A percentile compares a stretch with the other conserved stretches of the same genome.
Evolutionary conservation across 2,797 vertebrate genomes (phyloP).

Genomic region (Antennarius maculatus): DNA sequence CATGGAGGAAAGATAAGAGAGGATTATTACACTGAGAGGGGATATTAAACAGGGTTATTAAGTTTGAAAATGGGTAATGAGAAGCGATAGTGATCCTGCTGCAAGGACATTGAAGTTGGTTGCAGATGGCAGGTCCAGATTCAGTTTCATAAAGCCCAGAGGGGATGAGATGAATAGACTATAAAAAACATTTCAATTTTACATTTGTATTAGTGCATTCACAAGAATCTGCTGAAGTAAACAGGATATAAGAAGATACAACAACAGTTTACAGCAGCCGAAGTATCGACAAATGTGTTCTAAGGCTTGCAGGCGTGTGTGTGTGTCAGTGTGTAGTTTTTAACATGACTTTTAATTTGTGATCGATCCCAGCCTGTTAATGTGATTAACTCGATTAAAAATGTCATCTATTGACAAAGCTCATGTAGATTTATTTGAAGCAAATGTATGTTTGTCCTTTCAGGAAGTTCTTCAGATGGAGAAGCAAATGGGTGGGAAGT

Average conservation of each 20-base stretch:
- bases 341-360: too few species aligned
- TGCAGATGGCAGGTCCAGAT: conserved; percentile 45
- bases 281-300: conserved; percentile 7
- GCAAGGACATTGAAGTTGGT: conserved; percentile 49
- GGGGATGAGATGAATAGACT: conserved; percentile 23
- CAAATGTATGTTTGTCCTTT: conserved; percentile 25
- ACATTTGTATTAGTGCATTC: conserved; percentile 13
- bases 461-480: conserved; percentile 97
- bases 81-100: conserved; percentile 65
- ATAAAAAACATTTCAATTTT: conserved; percentile 30
- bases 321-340: too few species aligned
- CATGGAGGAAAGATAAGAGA: conserved; percentile 59
- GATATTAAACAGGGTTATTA: conserved; percentile 71
- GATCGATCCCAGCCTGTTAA: too few species aligned
- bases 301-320: not conserved
- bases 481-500: conserved; percentile 95
- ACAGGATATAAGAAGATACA: conserved; percentile 9
- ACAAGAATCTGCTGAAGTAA: conserved; percentile 13
- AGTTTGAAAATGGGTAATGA: conserved; percentile 65
- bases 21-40: conserved; percentile 59
- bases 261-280: conserved; percentile 10
- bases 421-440: too few species aligned
- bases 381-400: too few species aligned
- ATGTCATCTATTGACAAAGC: too few species aligned
- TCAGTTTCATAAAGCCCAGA: conserved; percentile 34